Percentiles rank a stretch among this genome's conserved stretches.
These are phyloP conservation scores for Eulemur albifrons DNA, from an alignment of 2,797 vertebrate species.

Conservation along the genomic window DNA sequence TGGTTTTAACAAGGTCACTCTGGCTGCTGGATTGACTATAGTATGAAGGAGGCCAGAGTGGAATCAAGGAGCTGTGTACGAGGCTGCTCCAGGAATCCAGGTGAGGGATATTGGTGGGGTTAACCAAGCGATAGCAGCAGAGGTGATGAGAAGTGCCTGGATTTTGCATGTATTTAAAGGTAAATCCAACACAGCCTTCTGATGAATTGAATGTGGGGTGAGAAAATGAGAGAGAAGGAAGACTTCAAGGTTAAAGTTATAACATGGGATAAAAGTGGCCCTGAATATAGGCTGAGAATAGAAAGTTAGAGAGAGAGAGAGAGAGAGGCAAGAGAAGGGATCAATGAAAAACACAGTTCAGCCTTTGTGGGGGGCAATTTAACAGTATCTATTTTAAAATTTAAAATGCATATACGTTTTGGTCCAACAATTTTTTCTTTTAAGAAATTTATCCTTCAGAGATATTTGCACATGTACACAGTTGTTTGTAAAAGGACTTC, in stretches of 20 bases:
- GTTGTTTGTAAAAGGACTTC: background rate
- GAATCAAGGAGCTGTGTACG: background rate
- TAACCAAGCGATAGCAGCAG: background rate
- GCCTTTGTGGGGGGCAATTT: background rate
- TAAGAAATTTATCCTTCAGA: background rate
- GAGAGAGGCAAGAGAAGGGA: background rate
- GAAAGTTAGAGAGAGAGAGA: background rate
- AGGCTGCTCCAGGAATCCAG: too few species aligned
- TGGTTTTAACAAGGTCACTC: background rate
- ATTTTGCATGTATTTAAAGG: background rate
- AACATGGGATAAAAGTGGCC: background rate
- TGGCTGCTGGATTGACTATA: background rate
- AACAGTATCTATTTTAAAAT: background rate
- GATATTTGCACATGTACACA: background rate
- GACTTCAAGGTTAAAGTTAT: background rate
- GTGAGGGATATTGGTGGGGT: background rate
- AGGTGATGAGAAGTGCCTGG: background rate
- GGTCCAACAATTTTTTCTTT: background rate
- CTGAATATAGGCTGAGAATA: background rate
- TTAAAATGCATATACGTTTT: background rate
- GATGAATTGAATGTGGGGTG: background rate
- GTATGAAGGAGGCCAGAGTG: background rate
- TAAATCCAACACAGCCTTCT: background rate
- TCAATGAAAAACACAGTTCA: background rate
- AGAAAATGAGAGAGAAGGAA: background rate